Conservation (phyloP, 2,797 vertebrate genomes). For the Gastrophryne carolinensis region DNA sequence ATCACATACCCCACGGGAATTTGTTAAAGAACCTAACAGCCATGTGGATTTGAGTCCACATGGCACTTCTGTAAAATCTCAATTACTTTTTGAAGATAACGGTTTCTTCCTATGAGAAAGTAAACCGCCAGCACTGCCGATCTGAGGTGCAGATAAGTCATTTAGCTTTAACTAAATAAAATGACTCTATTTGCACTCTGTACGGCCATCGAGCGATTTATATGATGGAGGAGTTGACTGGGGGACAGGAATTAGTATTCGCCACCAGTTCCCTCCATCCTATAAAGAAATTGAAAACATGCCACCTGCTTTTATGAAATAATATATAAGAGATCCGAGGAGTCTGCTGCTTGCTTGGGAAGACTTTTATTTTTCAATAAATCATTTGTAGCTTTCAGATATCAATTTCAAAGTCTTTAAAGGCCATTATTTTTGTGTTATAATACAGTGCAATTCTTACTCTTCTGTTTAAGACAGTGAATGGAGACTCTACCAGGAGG, state of each 20-base stretch:
- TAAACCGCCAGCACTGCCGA: background rate
- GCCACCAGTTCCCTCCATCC: slow-evolving; percentile 54
- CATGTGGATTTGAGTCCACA: background rate
- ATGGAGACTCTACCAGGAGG: background rate
- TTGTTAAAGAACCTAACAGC: background rate
- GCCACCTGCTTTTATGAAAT: slow-evolving; percentile 64
- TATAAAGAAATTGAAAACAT: slow-evolving; percentile 61
- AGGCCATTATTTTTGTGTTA: slow-evolving; percentile 54
- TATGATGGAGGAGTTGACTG: slow-evolving; percentile 49
- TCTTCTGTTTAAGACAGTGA: slow-evolving; percentile 8
- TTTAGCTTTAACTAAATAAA: slow-evolving; percentile 62
- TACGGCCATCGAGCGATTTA: slow-evolving; percentile 56
- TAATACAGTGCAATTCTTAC: slow-evolving; percentile 20
- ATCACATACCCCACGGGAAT: background rate
- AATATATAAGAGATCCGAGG: slow-evolving; percentile 59
- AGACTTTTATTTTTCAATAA: slow-evolving; percentile 59
- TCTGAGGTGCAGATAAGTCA: slow-evolving; percentile 44
- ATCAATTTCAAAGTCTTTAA: slow-evolving; percentile 58
- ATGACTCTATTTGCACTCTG: slow-evolving; percentile 57
- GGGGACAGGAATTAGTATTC: slow-evolving; percentile 58
- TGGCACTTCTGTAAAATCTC: background rate
- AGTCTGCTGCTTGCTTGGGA: slow-evolving; percentile 47
- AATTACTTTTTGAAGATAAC: background rate
- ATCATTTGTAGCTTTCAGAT: slow-evolving; percentile 61
- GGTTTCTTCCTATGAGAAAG: background rate